These are phyloP conservation scores for Trogon melanurus DNA, from an alignment of 2,113 vertebrate species.

Conservation along the genomic window DNA sequence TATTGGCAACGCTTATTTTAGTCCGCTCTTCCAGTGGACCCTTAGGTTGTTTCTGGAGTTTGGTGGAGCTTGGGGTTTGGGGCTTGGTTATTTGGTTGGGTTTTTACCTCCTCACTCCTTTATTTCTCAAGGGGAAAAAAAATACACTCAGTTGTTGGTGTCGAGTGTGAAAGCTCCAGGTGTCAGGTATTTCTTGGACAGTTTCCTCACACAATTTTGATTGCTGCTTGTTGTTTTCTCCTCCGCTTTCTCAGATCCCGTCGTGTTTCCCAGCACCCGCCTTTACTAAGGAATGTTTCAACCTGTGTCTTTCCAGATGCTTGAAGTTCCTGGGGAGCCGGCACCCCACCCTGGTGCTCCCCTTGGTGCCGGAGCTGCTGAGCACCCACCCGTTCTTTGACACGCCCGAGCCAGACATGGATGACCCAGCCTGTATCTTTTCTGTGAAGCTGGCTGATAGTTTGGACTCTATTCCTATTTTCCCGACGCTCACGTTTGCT, in stretches of 20 bases:
- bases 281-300: not conserved
- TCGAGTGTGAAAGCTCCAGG: not conserved
- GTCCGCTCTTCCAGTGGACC: not conserved
- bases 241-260: not conserved
- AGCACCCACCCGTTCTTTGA: conserved; percentile 97
- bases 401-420: conserved; percentile 97
- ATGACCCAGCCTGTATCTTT: conserved; percentile 98
- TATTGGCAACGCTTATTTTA: not conserved
- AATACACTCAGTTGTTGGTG: accelerated
- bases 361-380: conserved; percentile 94
- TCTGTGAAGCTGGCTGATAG: not conserved
- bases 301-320: conserved; percentile 80
- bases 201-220: not conserved
- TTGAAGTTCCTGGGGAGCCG: conserved; percentile 92
- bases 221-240: not conserved
- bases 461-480: not conserved
- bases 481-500: not conserved
- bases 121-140: not conserved
- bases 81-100: not conserved
- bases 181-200: not conserved
- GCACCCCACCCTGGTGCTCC: conserved; percentile 93
- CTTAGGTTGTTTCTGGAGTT: not conserved
- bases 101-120: not conserved
- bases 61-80: not conserved
- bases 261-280: not conserved